Evolutionary conservation across 2,888 invertebrate species (phyloP).

Genomic region (Mimumesa dahlbomi): DNA sequence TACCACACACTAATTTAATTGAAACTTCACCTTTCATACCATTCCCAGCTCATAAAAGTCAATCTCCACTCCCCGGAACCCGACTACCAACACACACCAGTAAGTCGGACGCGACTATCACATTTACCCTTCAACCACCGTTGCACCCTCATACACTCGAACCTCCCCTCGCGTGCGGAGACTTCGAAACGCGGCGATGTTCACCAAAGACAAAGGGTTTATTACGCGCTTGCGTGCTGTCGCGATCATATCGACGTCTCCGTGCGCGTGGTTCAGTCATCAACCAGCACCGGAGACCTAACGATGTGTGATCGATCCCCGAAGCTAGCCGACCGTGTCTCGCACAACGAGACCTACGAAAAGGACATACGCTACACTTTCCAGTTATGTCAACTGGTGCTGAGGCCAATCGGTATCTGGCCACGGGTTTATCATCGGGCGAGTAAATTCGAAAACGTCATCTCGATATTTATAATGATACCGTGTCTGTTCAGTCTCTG

Average conservation of each 20-base stretch:
- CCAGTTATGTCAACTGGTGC: slow-evolving; percentile 15
- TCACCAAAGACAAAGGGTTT: too few relatives aligned
- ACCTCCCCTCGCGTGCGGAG: too few relatives aligned
- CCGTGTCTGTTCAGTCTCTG: slow-evolving; percentile 2
- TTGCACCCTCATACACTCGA: too few relatives aligned
- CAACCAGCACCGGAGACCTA: not conserved
- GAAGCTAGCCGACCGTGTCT: not conserved
- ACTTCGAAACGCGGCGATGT: too few relatives aligned
- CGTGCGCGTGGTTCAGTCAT: not conserved
- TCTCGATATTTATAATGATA: not conserved
- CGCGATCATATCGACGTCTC: not conserved
- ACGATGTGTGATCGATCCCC: slow-evolving; percentile 8
- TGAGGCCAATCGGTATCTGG: slow-evolving; percentile 34
- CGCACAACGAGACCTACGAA: slow-evolving; percentile 16
- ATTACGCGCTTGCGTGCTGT: slow-evolving; percentile 13
- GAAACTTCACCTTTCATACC: too few relatives aligned
- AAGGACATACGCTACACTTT: slow-evolving; percentile 12
- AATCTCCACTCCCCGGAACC: too few relatives aligned
- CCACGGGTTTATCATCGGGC: not conserved
- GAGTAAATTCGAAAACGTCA: slow-evolving; percentile 12
- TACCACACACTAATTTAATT: too few relatives aligned
- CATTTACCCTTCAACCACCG: too few relatives aligned
- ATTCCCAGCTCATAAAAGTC: too few relatives aligned
- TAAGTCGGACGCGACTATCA: too few relatives aligned
- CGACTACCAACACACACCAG: too few relatives aligned